Percentiles rank a stretch among this genome's conserved stretches.
phyloP scores from a whole-genome alignment of 1,140 invertebrate species.

The Myzus persicae region DNA sequence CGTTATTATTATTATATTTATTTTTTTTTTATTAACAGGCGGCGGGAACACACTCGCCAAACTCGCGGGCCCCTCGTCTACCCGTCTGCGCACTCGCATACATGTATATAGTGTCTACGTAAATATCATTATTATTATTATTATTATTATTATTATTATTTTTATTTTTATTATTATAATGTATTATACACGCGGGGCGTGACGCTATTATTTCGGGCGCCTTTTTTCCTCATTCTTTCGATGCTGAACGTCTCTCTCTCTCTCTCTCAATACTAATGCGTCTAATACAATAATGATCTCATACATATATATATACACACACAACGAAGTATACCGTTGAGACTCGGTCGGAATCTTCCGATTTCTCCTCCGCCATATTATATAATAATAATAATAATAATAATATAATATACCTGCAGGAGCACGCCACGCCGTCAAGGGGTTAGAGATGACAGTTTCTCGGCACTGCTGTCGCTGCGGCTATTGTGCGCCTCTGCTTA shows the following conservation, averaged over 20 bases:
- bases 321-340: not conserved
- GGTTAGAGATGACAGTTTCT: constrained; percentile 33
- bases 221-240: not conserved
- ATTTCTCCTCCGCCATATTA: not conserved
- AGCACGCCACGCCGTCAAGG: not conserved
- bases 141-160: too few relatives aligned
- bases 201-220: not conserved
- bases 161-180: not conserved
- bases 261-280: not conserved
- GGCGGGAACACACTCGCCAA: not conserved
- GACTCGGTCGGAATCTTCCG: not conserved
- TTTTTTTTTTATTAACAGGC: not conserved
- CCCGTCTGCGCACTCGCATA: too few relatives aligned
- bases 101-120: not conserved
- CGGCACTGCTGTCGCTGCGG: not conserved
- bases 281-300: not conserved
- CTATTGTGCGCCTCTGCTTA: not conserved
- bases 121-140: not conserved
- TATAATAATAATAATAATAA: too few relatives aligned
- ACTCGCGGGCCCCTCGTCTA: not conserved
- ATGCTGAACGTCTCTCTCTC: too few relatives aligned
- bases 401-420: not conserved
- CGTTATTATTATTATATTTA: not conserved
- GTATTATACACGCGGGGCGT: not conserved
- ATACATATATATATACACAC: too few relatives aligned